Evolutionary conservation across 2,113 vertebrate genomes (phyloP).

Genomic region (Hyperopisus bebe): DNA sequence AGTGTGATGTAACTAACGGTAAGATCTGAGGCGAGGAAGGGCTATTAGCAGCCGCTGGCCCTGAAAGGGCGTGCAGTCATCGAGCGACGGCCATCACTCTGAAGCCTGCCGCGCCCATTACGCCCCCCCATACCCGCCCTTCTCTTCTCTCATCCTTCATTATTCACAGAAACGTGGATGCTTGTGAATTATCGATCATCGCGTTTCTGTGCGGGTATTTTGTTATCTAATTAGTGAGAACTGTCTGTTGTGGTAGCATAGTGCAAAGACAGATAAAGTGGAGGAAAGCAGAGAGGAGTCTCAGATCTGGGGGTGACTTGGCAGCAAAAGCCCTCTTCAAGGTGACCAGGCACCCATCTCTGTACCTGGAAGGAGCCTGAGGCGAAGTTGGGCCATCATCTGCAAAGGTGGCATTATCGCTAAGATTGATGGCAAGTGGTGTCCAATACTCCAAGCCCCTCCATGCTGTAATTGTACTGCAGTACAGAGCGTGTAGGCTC

Average conservation of each 20-base stretch:
- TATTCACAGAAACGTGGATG: not conserved
- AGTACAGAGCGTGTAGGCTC: no score
- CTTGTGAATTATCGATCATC: not conserved
- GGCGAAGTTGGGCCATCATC: not conserved
- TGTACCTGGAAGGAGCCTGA: not conserved
- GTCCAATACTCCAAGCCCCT: not conserved
- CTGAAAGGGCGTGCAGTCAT: not conserved
- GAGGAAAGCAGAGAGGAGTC: not conserved
- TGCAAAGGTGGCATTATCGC: not conserved
- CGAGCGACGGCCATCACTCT: not conserved
- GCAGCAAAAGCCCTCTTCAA: not conserved
- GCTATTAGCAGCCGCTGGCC: not conserved
- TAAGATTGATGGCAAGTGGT: not conserved
- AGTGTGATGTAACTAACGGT: not conserved
- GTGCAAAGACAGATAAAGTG: not conserved
- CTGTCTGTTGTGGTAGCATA: not conserved
- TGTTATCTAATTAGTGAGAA: not conserved
- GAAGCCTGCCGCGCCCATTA: not conserved
- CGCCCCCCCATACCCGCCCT: not conserved
- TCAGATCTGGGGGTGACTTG: not conserved
- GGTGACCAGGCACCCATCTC: not conserved
- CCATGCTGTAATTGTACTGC: not conserved
- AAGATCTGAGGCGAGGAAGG: not conserved
- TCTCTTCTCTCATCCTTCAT: not conserved
- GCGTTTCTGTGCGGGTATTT: not conserved